Conservation (phyloP, 2,888 invertebrate species). For the Drosophila pseudotakahashii region DNA sequence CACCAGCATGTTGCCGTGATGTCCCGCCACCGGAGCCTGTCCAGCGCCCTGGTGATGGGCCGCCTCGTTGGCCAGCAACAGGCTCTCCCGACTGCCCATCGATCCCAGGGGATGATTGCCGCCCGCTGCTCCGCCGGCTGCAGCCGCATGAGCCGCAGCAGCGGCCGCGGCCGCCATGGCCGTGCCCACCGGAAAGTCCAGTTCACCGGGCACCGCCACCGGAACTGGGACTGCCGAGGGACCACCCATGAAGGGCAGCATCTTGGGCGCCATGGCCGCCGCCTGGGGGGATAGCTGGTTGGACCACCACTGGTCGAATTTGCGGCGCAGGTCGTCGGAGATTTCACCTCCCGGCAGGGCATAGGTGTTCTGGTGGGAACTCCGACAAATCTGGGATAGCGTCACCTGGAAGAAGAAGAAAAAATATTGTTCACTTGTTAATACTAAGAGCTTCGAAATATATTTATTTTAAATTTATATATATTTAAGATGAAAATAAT, state of each 20-base stretch:
- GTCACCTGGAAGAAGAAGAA: slow-evolving; percentile 87
- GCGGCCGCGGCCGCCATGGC: slow-evolving; percentile 85
- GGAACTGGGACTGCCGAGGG: slow-evolving; percentile 76
- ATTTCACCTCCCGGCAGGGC: slow-evolving; percentile 89
- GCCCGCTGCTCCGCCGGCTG: slow-evolving; percentile 63
- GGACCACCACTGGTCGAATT: slow-evolving; percentile 96
- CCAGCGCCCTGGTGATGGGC: slow-evolving; percentile 73
- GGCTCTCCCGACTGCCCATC: slow-evolving; percentile 76
- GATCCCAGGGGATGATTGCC: slow-evolving; percentile 68
- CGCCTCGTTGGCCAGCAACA: slow-evolving; percentile 74
- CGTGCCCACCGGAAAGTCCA: slow-evolving; percentile 83
- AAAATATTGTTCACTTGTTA: neutral
- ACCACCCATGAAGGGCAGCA: slow-evolving; percentile 84
- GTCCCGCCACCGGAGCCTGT: slow-evolving; percentile 50
- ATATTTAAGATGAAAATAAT: too few species aligned
- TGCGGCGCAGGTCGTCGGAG: slow-evolving; percentile 92
- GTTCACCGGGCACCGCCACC: slow-evolving; percentile 76
- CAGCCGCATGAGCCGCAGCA: slow-evolving; percentile 84
- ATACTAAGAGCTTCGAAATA: too few species aligned
- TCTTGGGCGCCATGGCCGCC: slow-evolving; percentile 85
- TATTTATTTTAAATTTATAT: too few species aligned
- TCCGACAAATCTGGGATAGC: slow-evolving; percentile 92
- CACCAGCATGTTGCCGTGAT: slow-evolving; percentile 84
- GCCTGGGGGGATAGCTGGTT: slow-evolving; percentile 89
- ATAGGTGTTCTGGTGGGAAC: slow-evolving; percentile 88